These are phyloP conservation scores for Callipepla californica DNA, from an alignment of 2,113 vertebrate species.

Conservation along the genomic window DNA sequence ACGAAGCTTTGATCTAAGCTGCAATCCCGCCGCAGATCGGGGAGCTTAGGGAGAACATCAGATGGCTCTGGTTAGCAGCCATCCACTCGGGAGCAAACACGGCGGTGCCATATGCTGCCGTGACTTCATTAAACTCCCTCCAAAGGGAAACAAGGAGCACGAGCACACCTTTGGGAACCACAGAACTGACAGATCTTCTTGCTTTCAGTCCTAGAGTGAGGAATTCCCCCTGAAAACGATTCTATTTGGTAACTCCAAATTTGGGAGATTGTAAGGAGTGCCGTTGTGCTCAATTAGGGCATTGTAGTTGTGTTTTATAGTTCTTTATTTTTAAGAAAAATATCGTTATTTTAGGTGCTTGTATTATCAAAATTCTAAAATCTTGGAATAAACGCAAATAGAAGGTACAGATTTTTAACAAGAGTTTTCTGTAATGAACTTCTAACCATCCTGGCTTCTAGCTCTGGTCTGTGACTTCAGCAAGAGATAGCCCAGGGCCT, in stretches of 20 bases:
- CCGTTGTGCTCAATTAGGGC: neutral
- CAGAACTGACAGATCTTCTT: neutral
- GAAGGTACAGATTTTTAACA: neutral
- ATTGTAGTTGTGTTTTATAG: neutral
- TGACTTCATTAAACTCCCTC: constrained; percentile 23
- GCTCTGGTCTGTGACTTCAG: neutral
- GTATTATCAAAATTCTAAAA: neutral
- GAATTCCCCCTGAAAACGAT: neutral
- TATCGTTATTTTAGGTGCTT: neutral
- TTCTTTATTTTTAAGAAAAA: neutral
- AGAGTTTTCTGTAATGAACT: neutral
- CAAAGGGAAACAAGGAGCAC: neutral
- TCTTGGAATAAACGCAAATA: neutral
- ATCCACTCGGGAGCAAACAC: constrained; percentile 35
- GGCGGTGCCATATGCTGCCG: constrained; percentile 42
- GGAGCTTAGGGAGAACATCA: constrained; percentile 69
- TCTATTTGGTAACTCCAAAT: neutral
- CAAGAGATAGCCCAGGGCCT: neutral
- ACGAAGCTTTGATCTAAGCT: no score
- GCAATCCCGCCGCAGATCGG: constrained; percentile 46
- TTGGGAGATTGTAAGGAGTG: neutral
- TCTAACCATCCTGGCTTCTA: neutral
- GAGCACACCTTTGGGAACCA: accelerated
- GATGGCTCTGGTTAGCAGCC: constrained; percentile 54
- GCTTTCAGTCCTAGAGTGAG: neutral